Conservation (phyloP, 2,113 vertebrate genomes). For the Phyllostomus hastatus region DNA sequence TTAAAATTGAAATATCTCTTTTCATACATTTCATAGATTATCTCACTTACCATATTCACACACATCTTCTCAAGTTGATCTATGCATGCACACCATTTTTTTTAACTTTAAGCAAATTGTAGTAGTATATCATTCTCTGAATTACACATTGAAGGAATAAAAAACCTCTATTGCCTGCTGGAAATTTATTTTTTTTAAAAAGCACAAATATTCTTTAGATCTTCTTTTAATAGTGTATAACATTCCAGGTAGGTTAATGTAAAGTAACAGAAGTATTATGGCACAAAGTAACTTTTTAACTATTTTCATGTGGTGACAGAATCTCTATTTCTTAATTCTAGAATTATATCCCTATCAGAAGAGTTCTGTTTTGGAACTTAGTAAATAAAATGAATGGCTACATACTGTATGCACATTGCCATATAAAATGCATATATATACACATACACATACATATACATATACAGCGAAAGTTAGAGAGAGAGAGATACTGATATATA, state of each 20-base stretch:
- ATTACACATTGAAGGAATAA: neutral
- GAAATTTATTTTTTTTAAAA: constrained; percentile 5
- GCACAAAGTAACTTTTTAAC: constrained; percentile 30
- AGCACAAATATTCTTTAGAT: neutral
- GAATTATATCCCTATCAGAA: neutral
- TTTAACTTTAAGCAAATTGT: neutral
- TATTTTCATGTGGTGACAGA: constrained; percentile 2
- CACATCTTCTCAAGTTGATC: neutral
- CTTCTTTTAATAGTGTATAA: constrained; percentile 35
- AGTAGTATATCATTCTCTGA: neutral
- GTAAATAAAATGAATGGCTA: constrained; percentile 13
- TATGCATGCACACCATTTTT: neutral
- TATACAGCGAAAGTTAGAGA: neutral
- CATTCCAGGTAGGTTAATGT: constrained; percentile 10
- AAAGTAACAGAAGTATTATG: neutral
- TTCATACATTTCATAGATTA: constrained; percentile 1
- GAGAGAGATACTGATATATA: too few species aligned
- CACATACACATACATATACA: neutral
- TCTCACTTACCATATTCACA: neutral
- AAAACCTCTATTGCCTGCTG: neutral
- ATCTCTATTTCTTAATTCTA: constrained; percentile 15
- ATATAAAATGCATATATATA: neutral
- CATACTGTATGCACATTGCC: neutral
- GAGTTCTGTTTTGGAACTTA: constrained; percentile 9
- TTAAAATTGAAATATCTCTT: neutral